These are phyloP conservation scores for Branchipolynoe longqiensis DNA, from an alignment of 2,888 invertebrate species.

Conservation along the genomic window DNA sequence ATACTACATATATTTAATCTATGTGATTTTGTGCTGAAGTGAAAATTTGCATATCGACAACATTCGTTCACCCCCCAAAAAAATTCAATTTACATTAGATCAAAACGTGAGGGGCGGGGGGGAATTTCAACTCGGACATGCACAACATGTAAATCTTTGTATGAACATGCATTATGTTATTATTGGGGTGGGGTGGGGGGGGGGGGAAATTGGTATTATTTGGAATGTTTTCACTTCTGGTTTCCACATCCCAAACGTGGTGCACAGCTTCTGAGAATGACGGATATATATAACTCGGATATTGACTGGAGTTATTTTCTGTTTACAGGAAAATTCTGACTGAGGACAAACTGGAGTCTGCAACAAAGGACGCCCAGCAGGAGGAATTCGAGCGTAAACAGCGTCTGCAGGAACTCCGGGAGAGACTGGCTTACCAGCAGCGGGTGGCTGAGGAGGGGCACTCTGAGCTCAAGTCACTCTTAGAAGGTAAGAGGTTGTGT, in stretches of 20 bases:
- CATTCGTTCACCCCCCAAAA: too few relatives aligned
- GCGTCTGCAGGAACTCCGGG: slow-evolving; percentile 82
- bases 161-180: not conserved
- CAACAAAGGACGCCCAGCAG: slow-evolving; percentile 94
- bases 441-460: slow-evolving; percentile 57
- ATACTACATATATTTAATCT: too few relatives aligned
- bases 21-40: too few relatives aligned
- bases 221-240: not conserved
- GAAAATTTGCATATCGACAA: too few relatives aligned
- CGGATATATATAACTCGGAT: not conserved
- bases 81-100: too few relatives aligned
- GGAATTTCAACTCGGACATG: too few relatives aligned
- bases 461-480: slow-evolving; percentile 78
- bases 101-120: too few relatives aligned
- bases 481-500: slow-evolving; percentile 75
- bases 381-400: slow-evolving; percentile 90
- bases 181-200: not conserved
- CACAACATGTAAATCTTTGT: too few relatives aligned
- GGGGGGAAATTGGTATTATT: not conserved
- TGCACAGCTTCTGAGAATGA: too few relatives aligned
- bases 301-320: not conserved
- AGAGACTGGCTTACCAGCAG: slow-evolving; percentile 69
- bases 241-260: not conserved
- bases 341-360: slow-evolving; percentile 94
- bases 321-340: slow-evolving; percentile 91